Conservation (phyloP, 2,113 vertebrate species). For the Cranoglanis bouderius region DNA sequence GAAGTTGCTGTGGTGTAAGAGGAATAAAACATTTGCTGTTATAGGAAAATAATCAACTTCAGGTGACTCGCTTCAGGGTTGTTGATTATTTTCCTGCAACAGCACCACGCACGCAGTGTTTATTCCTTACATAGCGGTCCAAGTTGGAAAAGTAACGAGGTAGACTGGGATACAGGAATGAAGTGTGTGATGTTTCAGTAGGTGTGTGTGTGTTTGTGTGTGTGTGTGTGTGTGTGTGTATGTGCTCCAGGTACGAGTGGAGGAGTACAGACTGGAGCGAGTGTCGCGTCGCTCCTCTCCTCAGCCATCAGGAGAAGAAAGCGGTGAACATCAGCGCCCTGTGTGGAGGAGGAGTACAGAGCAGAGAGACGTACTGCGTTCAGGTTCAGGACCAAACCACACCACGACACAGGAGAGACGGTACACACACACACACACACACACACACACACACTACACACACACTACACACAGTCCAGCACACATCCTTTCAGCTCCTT, state of each 20-base stretch:
- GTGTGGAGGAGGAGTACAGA: constrained; percentile 92
- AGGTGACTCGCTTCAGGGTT: not conserved
- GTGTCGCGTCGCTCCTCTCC: constrained; percentile 82
- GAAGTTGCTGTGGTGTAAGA: too few relatives aligned
- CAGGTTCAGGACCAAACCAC: constrained; percentile 69
- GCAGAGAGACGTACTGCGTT: constrained; percentile 85
- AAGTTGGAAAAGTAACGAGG: not conserved
- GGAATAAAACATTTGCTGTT: too few relatives aligned
- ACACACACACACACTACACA: constrained; percentile 32
- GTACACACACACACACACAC: constrained; percentile 65
- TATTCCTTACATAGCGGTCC: not conserved
- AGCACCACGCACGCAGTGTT: not conserved
- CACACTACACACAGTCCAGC: not conserved
- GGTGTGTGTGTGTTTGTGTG: constrained; percentile 21
- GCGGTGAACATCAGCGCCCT: constrained; percentile 66
- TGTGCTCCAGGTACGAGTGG: constrained; percentile 84
- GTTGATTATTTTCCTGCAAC: not conserved
- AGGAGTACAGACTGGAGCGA: constrained; percentile 87
- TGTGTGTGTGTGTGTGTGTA: constrained; percentile 33
- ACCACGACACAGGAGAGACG: constrained; percentile 77
- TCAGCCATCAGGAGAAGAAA: constrained; percentile 77
- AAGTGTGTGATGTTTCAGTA: not conserved
- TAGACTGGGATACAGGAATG: not conserved
- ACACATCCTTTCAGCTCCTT: not conserved
- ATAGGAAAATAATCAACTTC: not conserved